A percentile compares a stretch with the other conserved stretches of the same genome.
Evolutionary conservation across 2,797 vertebrate species (phyloP).

Genomic region (Thunnus albacares): DNA sequence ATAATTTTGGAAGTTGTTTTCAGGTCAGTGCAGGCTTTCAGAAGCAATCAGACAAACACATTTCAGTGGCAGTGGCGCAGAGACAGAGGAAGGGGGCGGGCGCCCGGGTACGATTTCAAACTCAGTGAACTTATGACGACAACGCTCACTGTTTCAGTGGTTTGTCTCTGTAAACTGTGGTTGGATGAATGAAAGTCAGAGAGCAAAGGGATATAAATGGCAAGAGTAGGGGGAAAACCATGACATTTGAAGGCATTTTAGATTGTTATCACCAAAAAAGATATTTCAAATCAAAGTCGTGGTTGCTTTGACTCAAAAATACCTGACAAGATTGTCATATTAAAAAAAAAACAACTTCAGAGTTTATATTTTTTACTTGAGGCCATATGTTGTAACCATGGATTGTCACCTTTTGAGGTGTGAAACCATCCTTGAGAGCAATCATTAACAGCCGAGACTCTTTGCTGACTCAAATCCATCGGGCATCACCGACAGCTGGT

Average conservation of each 20-base stretch:
- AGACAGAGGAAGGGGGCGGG: constrained; percentile 62
- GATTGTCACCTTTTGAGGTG: constrained; percentile 53
- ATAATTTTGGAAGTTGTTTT: constrained; percentile 83
- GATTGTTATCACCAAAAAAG: neutral
- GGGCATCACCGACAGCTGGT: constrained; percentile 81
- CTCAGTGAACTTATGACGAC: constrained; percentile 80
- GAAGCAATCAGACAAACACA: constrained; percentile 81
- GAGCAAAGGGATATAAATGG: constrained; percentile 27
- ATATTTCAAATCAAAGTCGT: neutral
- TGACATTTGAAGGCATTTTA: constrained; percentile 11
- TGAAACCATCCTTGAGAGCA: constrained; percentile 57
- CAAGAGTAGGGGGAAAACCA: constrained; percentile 37
- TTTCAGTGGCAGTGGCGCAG: constrained; percentile 74
- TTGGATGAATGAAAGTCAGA: constrained; percentile 56
- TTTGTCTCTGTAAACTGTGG: constrained; percentile 62
- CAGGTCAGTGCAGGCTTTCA: constrained; percentile 83
- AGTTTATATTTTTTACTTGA: constrained; percentile 15
- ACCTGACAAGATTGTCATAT: neutral
- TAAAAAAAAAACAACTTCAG: neutral
- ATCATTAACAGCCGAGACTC: constrained; percentile 62
- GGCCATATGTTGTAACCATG: constrained; percentile 26
- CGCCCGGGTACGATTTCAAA: constrained; percentile 71
- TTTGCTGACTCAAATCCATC: constrained; percentile 83
- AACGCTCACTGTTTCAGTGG: constrained; percentile 60
- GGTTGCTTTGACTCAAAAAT: constrained; percentile 7